phyloP scores from a whole-genome alignment of 1,140 invertebrate species.

The Atta colombica region DNA sequence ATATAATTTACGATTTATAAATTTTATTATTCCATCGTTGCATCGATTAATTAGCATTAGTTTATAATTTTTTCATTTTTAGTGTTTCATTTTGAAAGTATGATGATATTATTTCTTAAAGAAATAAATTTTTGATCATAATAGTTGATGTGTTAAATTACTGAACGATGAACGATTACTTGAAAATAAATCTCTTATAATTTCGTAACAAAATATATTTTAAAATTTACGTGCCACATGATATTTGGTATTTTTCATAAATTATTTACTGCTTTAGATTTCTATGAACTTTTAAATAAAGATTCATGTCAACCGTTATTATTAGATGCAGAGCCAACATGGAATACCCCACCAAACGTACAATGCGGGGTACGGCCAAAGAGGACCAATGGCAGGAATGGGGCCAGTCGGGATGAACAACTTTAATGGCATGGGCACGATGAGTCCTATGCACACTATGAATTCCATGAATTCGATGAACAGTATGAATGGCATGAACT shows the following conservation, averaged over 20 bases:
- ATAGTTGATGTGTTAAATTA: conserved; percentile 8
- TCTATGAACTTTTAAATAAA: conserved; percentile 6
- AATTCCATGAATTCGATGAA: conserved; percentile 85
- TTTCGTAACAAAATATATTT: not conserved
- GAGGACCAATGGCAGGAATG: conserved; percentile 86
- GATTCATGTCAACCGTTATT: conserved; percentile 16
- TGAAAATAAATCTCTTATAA: not conserved
- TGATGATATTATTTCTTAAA: not conserved
- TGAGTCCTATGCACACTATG: conserved; percentile 83
- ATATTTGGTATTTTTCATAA: not conserved
- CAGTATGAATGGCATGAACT: conserved; percentile 86
- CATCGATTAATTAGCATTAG: not conserved
- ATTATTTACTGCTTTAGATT: not conserved
- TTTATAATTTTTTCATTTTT: not conserved
- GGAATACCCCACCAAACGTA: conserved; percentile 84
- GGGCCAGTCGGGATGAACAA: conserved; percentile 83
- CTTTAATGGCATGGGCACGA: conserved; percentile 84
- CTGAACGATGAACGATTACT: not conserved
- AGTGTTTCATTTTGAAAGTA: not conserved
- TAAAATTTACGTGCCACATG: not conserved
- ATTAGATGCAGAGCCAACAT: conserved; percentile 84
- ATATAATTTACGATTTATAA: not conserved
- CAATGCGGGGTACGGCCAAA: conserved; percentile 87
- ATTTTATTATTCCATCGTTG: not conserved
- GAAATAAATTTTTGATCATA: not conserved